Base-by-base conservation (phyloP, 2,113 vertebrate genomes). In the Notiomystis cincta region DNA sequence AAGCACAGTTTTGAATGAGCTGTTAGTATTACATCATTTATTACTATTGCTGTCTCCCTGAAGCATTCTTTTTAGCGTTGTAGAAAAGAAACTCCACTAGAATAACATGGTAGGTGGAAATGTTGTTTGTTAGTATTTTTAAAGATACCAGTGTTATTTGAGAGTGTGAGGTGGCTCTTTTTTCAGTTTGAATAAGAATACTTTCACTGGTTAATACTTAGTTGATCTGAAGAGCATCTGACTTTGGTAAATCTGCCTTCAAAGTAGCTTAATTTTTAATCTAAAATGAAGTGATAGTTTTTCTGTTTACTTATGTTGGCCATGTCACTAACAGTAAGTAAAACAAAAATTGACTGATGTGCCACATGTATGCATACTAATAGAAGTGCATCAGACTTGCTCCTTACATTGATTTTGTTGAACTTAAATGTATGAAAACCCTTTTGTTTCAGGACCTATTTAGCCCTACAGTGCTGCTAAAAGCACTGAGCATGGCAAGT, bases 401-500 rank as follows among this genome's bases (percentile, higher is more conserved):
- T 87, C 28, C 38, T 11, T 70, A 3, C 14, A 31, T 45, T 45
- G 58, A 69, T 90, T 66, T 77, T 77, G 37, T 58, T 73, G 30
- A 73, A 48, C 35, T 60, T 64, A 35, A 53, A 37, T 31, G 18
- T 67, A 12, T 33, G 31, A 81, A 65, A 60, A 27, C 53, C 69
- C 37, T 88, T 93, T 80, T 69, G n/a, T 71, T 94, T 92, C 81
- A 57, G 77, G 76, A 66, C 28, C 18, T 45, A 8, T 53, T 94
- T 38, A 60, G 60, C 37, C n/a, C n/a, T 67, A 24, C 51, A 38
- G 25, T 15, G 38, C 64, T 95, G 76, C 35, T 86, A 67, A 75
- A 81, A 82, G 65, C 69, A 48, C 23, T 7, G 25, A 81, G 45
- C 25, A 6, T 56, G 67, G 51, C 42, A 89, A 87, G 75, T n/a